Evolutionary conservation across 2,888 invertebrate species (phyloP).

Genomic region (Drosophila dives): DNA sequence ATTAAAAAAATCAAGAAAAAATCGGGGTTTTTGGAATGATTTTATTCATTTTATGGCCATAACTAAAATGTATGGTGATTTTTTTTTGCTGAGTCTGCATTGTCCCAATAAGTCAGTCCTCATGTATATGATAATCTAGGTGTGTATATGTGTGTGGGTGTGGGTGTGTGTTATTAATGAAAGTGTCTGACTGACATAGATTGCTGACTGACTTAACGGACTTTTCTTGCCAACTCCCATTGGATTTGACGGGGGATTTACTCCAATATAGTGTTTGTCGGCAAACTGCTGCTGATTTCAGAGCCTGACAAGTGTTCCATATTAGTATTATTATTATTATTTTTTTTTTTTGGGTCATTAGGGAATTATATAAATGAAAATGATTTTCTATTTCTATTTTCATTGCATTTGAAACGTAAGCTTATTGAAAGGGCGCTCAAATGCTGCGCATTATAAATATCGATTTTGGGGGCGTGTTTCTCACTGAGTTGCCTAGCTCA

Average conservation of each 20-base stretch:
- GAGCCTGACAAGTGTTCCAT: slow-evolving; percentile 8
- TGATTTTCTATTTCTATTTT: slow-evolving; percentile 45
- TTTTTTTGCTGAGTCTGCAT: not conserved
- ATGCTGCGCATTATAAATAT: slow-evolving; percentile 75
- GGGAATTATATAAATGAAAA: slow-evolving; percentile 32
- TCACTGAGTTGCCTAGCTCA: slow-evolving; percentile 26
- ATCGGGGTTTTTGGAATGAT: not conserved
- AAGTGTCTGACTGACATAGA: slow-evolving; percentile 43
- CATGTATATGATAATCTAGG: not conserved
- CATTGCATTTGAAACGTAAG: slow-evolving; percentile 67
- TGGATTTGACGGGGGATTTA: slow-evolving; percentile 71
- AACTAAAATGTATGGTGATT: not conserved
- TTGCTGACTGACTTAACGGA: slow-evolving; percentile 62
- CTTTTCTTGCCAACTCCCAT: slow-evolving; percentile 51
- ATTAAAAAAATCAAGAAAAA: too few relatives aligned
- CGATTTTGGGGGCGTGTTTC: slow-evolving; percentile 59
- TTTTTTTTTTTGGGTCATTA: slow-evolving; percentile 23
- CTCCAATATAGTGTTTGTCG: slow-evolving; percentile 60
- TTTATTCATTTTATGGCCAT: not conserved
- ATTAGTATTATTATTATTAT: slow-evolving; percentile 9
- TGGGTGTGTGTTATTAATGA: slow-evolving; percentile 67
- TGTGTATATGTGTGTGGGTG: slow-evolving; percentile 22
- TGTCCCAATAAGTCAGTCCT: not conserved
- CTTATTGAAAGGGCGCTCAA: slow-evolving; percentile 70
- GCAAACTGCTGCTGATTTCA: slow-evolving; percentile 19